Conservation (phyloP, 1,140 invertebrate genomes). For the Diorhabda sublineata region DNA sequence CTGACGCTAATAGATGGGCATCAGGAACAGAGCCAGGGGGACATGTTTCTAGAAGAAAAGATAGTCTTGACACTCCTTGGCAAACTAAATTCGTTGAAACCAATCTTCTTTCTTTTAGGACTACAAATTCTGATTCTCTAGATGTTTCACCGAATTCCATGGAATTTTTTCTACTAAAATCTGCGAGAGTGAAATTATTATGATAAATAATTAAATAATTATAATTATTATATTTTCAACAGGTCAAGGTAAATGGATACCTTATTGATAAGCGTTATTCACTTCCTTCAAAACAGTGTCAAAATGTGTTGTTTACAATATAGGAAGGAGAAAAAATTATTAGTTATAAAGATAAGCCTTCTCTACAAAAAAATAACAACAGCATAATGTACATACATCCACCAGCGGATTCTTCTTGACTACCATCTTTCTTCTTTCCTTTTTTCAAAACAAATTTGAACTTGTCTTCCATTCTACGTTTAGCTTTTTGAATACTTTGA, state of each 20-base stretch:
- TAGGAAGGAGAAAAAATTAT: too few species aligned
- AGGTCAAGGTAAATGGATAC: too few species aligned
- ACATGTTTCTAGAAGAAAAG: slow-evolving; percentile 90
- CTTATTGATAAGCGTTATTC: too few species aligned
- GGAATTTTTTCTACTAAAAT: slow-evolving; percentile 78
- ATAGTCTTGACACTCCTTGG: slow-evolving; percentile 78
- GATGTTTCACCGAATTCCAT: slow-evolving; percentile 72
- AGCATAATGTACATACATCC: slow-evolving; percentile 55
- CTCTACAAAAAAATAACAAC: too few species aligned
- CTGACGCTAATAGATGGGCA: slow-evolving; percentile 89
- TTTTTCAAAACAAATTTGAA: slow-evolving; percentile 66
- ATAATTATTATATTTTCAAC: too few species aligned
- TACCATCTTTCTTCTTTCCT: slow-evolving; percentile 82
- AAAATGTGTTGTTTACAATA: too few species aligned
- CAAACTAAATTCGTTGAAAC: slow-evolving; percentile 69
- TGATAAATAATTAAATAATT: too few species aligned
- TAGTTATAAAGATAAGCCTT: too few species aligned
- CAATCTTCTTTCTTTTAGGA: slow-evolving; percentile 78
- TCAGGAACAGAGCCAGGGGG: slow-evolving; percentile 94
- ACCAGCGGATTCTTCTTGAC: slow-evolving; percentile 75
- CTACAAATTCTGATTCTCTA: slow-evolving; percentile 78
- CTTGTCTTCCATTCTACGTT: slow-evolving; percentile 79
- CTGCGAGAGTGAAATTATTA: slow-evolving; percentile 46
- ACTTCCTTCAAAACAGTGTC: too few species aligned
- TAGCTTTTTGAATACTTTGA: slow-evolving; percentile 70